Base-by-base conservation (phyloP, 2,113 vertebrate species). In the Todiramphus chloris region DNA sequence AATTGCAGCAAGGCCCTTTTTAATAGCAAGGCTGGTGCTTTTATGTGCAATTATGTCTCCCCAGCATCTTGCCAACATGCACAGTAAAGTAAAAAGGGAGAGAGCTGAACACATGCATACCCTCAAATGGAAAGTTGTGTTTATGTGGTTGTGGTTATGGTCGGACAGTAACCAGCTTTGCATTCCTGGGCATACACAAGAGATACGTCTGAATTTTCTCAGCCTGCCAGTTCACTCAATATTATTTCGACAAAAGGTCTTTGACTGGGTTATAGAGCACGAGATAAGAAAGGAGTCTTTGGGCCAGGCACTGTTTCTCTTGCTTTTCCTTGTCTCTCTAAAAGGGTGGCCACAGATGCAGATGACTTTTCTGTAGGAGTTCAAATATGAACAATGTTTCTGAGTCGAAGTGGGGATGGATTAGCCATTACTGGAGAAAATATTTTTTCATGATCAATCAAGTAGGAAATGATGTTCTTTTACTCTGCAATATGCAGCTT, bases 61-160 rank as follows among this genome's bases (percentile, higher is more conserved):
- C 50, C 67, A 94, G 59, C 67, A 80, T 82, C 72, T 92, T 66
- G 72, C 87, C 88, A 89, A 28, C 46, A 8, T 20, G 48, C 39
- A 62, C 21, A 24, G 73, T 50, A 53, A 92, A 80, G 90, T 72
- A 37, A 28, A 55, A 72, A 83, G 86, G 87, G 64, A 67, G 89
- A 89, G n/a, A 79, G 84, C 66, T 11, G 62, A 94, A 76, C 70
- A 81, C 90, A 58, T 66, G 77, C 60, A n/a, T n/a, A 66, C n/a
- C 46, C 96, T 94, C 87, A 90, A 89, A 97, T 92, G 92, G 91
- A 90, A 96, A 97, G 85, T 77, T 97, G 76, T 94, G 89, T 93
- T 94, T 94, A 76, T 94, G 88, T 96, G 96, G 89, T 96, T 96
- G 93, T 95, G 90, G 94, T 96, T 90, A 83, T 94, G 96, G 96